Evolutionary conservation across 1,140 invertebrate genomes (phyloP), one percentile per base, ranked within the genome.

Genomic region (Chironomus tepperi): DNA sequence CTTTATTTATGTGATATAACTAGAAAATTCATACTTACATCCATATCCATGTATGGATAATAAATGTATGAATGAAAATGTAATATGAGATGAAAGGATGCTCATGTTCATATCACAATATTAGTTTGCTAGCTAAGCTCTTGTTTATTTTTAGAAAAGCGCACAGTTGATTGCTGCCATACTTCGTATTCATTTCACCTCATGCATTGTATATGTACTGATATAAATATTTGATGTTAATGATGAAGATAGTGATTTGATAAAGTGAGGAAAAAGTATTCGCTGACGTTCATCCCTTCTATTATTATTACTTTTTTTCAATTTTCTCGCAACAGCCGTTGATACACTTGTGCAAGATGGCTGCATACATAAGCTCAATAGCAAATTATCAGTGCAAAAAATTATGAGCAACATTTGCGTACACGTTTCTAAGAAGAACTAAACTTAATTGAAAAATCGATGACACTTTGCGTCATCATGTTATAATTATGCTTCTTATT

Each of bases 401-500:
- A 7, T 57, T 57, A 57, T 57, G 47, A n/a, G 47, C 1, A n/a
- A n/a, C 47, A n/a, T n/a, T 57, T 57, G 47, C 8, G 47, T 12
- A 7, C n/a, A 7, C 2, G 7, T 12, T 57, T 57, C 8, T 57
- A n/a, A 57, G 47, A n/a, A n/a, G 47, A 57, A 34, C 47, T 12
- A 57, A 47, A 70, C 65, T 70, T 70, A 70, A 70, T 70, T 70
- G 65, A 70, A 70, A 70, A 70, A 70, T 70, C 65, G 19, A 70
- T 70, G 65, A 21, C 65, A 19, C 18, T 70, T 21, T 70, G 10
- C 65, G 65, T 70, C 65, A 70, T 57, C 47, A 57, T 10, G 10
- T 12, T n/a, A n/a, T 57, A 10, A 57, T 57, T 10, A 57, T 57
- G 47, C 9, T 10, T n/a, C 9, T n/a, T 57, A n/a, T 57, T 57